phyloP scores from a whole-genome alignment of 1,140 invertebrate genomes.

The Drosophila azteca region DNA sequence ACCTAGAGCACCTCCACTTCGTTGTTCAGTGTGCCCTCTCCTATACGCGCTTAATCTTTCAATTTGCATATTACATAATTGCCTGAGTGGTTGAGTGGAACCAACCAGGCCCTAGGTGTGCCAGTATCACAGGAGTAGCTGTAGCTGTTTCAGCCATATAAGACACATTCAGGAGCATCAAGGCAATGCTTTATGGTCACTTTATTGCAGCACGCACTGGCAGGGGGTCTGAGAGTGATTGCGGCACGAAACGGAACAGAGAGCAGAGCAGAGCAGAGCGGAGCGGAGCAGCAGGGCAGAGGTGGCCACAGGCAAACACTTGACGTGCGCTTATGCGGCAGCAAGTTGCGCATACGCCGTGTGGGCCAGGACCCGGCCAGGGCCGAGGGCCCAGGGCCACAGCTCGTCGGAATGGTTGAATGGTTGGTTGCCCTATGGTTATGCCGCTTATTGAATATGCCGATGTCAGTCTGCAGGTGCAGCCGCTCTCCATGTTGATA shows the following conservation, averaged over 20 bases:
- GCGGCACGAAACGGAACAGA: background rate
- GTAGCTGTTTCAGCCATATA: conserved; percentile 6
- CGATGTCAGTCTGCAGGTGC: conserved; percentile 23
- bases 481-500: conserved; percentile 44
- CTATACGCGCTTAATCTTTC: conserved; percentile 56
- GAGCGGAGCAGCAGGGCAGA: background rate
- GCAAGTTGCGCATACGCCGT: conserved; percentile 70
- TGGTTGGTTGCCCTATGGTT: background rate
- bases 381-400: background rate
- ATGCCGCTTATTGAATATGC: conserved; percentile 70
- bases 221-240: conserved; percentile 1
- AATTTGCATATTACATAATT: conserved; percentile 83
- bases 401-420: background rate
- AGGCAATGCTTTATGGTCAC: conserved; percentile 72
- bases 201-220: conserved; percentile 47
- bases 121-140: background rate
- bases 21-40: conserved; percentile 28
- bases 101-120: background rate
- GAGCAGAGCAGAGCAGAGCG: too few species aligned
- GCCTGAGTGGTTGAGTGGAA: conserved; percentile 21
- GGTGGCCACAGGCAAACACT: conserved; percentile 53
- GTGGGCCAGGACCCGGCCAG: conserved; percentile 15
- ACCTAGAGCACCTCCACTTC: background rate
- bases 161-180: conserved; percentile 40
- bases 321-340: conserved; percentile 67